A percentile compares a stretch with the other conserved stretches of the same genome.
Evolutionary conservation across 2,113 vertebrate genomes (phyloP).

Genomic region (Myiozetetes cayanensis): DNA sequence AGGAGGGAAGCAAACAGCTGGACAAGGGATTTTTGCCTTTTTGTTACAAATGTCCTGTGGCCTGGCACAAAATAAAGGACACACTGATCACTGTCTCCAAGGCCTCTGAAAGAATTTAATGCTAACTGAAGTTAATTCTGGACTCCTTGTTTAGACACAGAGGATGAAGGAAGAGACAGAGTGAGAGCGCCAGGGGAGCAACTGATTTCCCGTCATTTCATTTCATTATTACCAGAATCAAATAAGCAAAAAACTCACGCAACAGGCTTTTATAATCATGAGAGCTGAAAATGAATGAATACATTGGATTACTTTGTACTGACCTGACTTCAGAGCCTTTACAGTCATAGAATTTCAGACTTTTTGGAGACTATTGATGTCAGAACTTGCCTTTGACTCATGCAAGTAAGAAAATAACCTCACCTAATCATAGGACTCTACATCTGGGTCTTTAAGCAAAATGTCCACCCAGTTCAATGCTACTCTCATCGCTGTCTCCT

Average conservation of each 20-base stretch:
- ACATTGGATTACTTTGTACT: slow-evolving; percentile 35
- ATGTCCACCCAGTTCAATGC: background rate
- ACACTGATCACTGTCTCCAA: background rate
- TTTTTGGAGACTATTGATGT: background rate
- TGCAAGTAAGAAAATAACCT: background rate
- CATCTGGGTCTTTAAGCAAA: background rate
- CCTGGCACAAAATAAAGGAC: slow-evolving; percentile 15
- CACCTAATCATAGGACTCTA: background rate
- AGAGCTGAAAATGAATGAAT: slow-evolving; percentile 46
- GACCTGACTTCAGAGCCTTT: slow-evolving; percentile 35
- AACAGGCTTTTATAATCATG: slow-evolving; percentile 55
- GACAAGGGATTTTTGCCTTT: background rate
- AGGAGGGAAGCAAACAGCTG: background rate
- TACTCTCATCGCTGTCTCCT: background rate
- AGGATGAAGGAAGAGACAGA: slow-evolving; percentile 11
- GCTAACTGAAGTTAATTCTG: slow-evolving; percentile 43
- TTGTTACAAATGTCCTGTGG: background rate
- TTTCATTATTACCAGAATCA: slow-evolving; percentile 61
- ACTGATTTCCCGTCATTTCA: slow-evolving; percentile 50
- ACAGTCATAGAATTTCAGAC: slow-evolving; percentile 13
- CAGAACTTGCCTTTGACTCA: slow-evolving; percentile 5
- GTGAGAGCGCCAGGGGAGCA: slow-evolving; percentile 1
- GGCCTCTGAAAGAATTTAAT: slow-evolving; percentile 2
- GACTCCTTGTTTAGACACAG: background rate
- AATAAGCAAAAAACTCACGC: slow-evolving; percentile 59